phyloP scores from a whole-genome alignment of 2,888 invertebrate genomes.

The Acanthosepion pharaonis region DNA sequence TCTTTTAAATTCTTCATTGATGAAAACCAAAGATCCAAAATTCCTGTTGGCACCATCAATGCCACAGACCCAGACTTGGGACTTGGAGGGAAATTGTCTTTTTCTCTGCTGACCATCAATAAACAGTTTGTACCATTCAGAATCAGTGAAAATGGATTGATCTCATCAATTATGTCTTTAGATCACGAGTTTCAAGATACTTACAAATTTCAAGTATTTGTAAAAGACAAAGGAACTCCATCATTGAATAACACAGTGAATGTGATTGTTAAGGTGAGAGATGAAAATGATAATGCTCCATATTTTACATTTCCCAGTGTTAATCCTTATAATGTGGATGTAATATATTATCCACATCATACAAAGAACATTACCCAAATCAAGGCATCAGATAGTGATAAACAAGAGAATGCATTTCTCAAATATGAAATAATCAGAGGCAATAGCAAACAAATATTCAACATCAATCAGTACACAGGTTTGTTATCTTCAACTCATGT shows the following conservation, averaged over 20 bases:
- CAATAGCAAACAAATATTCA: not conserved
- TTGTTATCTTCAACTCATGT: slow-evolving; percentile 1
- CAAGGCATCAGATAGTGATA: slow-evolving; percentile 9
- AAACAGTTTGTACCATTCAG: not conserved
- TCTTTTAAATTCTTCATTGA: slow-evolving; percentile 36
- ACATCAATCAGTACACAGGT: not conserved
- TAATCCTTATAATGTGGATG: not conserved
- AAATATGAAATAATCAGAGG: slow-evolving; percentile 33
- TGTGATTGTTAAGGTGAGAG: slow-evolving; percentile 34
- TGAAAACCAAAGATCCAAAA: slow-evolving; percentile 35
- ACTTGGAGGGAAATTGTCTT: not conserved
- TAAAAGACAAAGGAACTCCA: slow-evolving; percentile 43
- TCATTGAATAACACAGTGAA: slow-evolving; percentile 43
- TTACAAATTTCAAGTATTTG: slow-evolving; percentile 40
- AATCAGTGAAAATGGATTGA: not conserved
- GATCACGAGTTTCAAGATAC: slow-evolving; percentile 23
- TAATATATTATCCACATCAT: not conserved
- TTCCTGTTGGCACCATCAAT: slow-evolving; percentile 46
- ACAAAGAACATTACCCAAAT: not conserved
- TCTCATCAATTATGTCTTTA: slow-evolving; percentile 43
- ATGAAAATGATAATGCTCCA: slow-evolving; percentile 33
- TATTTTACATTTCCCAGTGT: slow-evolving; percentile 22
- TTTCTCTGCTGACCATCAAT: not conserved
- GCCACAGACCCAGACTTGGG: slow-evolving; percentile 39
- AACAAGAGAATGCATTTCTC: slow-evolving; percentile 20